A percentile compares a stretch with the other conserved stretches of the same genome.
These are phyloP conservation scores for Leptopilina myrica DNA, from an alignment of 2,888 invertebrate species.

Conservation along the genomic window DNA sequence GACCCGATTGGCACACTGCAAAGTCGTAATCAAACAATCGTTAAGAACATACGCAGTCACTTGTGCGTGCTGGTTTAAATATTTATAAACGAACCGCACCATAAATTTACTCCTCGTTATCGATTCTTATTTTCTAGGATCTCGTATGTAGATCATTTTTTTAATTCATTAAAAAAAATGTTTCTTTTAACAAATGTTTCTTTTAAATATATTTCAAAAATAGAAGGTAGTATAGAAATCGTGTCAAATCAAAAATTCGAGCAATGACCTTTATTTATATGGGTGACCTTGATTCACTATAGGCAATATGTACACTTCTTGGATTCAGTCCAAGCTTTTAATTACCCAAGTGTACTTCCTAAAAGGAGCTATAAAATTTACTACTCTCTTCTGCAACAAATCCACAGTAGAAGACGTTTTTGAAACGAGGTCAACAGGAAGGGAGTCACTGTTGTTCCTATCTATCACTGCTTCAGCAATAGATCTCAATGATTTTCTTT, in stretches of 20 bases:
- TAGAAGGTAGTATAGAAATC: not conserved
- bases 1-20: constrained; percentile 49
- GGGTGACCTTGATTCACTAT: constrained; percentile 26
- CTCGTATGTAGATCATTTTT: not conserved
- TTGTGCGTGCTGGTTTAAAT: constrained; percentile 63
- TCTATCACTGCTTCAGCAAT: constrained; percentile 8
- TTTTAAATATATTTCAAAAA: too few species aligned
- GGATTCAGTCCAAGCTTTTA: constrained; percentile 25
- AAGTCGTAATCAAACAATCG: constrained; percentile 52
- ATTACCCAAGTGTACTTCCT: constrained; percentile 34
- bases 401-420: constrained; percentile 5
- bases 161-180: too few species aligned
- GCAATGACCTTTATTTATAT: constrained; percentile 24
- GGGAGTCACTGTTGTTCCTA: constrained; percentile 3
- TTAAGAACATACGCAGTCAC: constrained; percentile 66
- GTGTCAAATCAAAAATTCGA: not conserved
- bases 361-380: constrained; percentile 34
- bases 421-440: constrained; percentile 18
- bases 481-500: not conserved
- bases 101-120: constrained; percentile 18
- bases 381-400: constrained; percentile 14
- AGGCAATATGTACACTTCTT: not conserved
- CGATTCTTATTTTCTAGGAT: not conserved
- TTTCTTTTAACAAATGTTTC: too few species aligned
- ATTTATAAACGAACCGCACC: constrained; percentile 60